Conservation (phyloP, 2,888 invertebrate species). For the Diarsia mendica region DNA sequence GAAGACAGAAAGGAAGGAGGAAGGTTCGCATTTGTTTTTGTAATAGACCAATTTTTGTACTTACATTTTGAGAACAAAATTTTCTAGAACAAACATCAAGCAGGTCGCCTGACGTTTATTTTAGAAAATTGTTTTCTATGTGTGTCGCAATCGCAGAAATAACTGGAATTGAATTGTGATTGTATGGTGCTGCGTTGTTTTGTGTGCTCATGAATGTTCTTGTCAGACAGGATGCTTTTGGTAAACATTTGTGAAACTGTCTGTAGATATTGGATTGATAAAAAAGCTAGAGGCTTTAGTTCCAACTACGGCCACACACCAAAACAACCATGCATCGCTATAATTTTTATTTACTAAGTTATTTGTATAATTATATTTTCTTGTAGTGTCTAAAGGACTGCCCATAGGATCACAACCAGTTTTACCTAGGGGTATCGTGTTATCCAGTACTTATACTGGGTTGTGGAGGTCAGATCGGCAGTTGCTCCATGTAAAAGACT, state of each 20-base stretch:
- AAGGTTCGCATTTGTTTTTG: too few species aligned
- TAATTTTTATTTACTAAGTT: background rate
- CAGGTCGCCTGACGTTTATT: too few species aligned
- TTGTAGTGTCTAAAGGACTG: background rate
- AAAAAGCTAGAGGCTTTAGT: background rate
- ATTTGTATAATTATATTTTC: background rate
- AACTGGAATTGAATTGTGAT: background rate
- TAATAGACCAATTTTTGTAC: too few species aligned
- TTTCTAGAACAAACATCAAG: background rate
- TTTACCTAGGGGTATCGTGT: too few species aligned
- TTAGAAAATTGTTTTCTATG: too few species aligned
- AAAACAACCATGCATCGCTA: background rate
- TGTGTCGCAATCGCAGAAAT: background rate
- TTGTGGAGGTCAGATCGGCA: too few species aligned
- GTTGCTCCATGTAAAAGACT: too few species aligned
- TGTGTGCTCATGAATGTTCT: background rate
- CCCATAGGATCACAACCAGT: too few species aligned
- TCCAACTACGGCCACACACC: background rate
- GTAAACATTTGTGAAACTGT: background rate
- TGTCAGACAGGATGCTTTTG: background rate
- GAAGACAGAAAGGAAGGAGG: too few species aligned
- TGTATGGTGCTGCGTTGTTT: background rate
- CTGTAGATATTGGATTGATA: background rate
- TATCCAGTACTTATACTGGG: too few species aligned
- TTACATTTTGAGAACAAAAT: background rate